A percentile compares a stretch with the other conserved stretches of the same genome.
These are phyloP conservation scores for Psittacara wagleri DNA, from an alignment of 2,113 vertebrate species.

Conservation along the genomic window DNA sequence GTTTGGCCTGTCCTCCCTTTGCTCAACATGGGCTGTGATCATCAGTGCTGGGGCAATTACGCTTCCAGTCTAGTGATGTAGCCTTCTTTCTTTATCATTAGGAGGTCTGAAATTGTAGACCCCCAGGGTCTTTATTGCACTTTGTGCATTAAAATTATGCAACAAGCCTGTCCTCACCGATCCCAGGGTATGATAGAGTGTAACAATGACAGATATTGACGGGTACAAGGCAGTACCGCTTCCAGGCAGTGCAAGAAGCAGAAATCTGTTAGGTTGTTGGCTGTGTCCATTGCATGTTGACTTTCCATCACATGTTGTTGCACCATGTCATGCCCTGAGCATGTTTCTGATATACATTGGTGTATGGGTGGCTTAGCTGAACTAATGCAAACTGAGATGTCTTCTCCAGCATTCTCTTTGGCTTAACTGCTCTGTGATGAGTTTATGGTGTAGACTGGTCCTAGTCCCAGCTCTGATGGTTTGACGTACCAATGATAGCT, in stretches of 20 bases:
- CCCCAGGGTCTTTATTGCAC: not conserved
- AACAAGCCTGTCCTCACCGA: not conserved
- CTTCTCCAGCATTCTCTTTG: not conserved
- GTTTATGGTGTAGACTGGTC: not conserved
- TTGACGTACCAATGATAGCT: accelerated
- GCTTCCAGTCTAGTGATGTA: not conserved
- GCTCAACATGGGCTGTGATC: not conserved
- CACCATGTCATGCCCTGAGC: not conserved
- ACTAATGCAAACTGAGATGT: not conserved
- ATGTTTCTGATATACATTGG: accelerated
- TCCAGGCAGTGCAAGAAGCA: not conserved
- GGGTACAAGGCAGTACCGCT: not conserved
- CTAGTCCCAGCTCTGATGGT: not conserved
- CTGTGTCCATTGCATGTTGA: not conserved
- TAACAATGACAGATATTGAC: slow-evolving; percentile 12
- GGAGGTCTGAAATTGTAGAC: not conserved
- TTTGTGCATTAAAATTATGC: slow-evolving; percentile 45
- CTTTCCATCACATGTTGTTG: not conserved
- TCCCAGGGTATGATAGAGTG: accelerated
- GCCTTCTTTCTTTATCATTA: not conserved
- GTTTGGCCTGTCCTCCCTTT: not conserved
- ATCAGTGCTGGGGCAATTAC: not conserved
- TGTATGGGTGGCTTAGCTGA: not conserved
- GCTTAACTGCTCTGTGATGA: not conserved
- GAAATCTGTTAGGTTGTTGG: not conserved